These are phyloP conservation scores for Dipodomys merriami DNA, from an alignment of 2,113 vertebrate species.

Conservation along the genomic window DNA sequence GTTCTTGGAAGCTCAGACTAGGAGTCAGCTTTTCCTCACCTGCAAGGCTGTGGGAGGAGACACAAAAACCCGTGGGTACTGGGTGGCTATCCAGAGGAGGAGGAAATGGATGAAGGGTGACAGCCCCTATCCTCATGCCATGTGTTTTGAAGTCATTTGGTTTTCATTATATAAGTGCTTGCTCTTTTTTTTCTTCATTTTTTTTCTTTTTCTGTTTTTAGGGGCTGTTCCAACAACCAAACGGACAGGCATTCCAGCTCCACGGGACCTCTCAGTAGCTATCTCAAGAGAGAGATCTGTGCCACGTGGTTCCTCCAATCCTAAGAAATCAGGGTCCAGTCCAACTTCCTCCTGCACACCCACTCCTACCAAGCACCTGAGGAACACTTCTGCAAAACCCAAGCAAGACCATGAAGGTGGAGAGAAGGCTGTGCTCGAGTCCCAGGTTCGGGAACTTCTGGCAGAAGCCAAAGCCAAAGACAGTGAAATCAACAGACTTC, in stretches of 20 bases:
- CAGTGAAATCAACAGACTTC: conserved; percentile 94
- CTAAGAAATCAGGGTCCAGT: conserved; percentile 92
- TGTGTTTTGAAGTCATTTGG: neutral
- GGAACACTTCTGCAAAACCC: conserved; percentile 85
- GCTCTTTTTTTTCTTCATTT: neutral
- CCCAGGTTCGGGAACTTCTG: conserved; percentile 95
- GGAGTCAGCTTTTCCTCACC: neutral
- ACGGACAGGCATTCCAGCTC: conserved; percentile 95
- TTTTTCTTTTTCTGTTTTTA: conserved; percentile 76
- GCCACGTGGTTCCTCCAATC: conserved; percentile 87
- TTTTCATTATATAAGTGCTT: neutral
- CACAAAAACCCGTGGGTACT: neutral
- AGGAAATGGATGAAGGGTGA: neutral
- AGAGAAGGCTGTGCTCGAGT: conserved; percentile 91
- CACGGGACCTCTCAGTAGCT: conserved; percentile 89
- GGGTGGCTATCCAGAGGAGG: neutral
- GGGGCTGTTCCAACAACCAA: conserved; percentile 87
- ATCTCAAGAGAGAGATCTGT: conserved; percentile 90
- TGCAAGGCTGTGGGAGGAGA: neutral
- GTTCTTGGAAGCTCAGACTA: neutral
- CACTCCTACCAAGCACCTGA: conserved; percentile 90
- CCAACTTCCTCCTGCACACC: conserved; percentile 92
- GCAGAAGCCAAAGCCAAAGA: conserved; percentile 97
- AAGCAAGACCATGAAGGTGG: conserved; percentile 89
- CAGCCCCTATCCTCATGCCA: neutral